phyloP scores from a whole-genome alignment of 2,888 invertebrate species.

The Masnerella sp. region DNA sequence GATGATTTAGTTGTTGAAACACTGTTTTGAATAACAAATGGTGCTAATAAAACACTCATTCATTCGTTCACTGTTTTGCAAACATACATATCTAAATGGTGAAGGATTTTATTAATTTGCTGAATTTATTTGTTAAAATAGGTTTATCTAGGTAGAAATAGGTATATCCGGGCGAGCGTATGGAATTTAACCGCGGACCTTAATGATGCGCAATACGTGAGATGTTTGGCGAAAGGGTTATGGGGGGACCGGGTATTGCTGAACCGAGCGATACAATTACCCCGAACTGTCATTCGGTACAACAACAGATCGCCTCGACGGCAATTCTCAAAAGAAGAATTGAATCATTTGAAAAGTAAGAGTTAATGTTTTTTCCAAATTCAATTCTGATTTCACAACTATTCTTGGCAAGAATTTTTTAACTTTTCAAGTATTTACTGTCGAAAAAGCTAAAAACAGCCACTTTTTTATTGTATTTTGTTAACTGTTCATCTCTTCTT shows the following conservation, averaged over 20 bases:
- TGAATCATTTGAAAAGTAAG: background rate
- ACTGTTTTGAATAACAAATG: too few species aligned
- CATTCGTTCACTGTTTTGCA: background rate
- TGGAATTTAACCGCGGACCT: constrained; percentile 12
- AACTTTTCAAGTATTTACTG: too few species aligned
- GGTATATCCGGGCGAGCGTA: background rate
- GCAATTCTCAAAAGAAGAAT: background rate
- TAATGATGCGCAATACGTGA: constrained; percentile 4
- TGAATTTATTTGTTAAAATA: background rate
- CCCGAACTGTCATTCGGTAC: background rate
- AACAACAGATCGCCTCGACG: constrained; percentile 2
- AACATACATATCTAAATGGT: background rate
- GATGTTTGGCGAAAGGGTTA: constrained; percentile 18
- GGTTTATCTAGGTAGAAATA: constrained; percentile 11
- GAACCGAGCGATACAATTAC: background rate
- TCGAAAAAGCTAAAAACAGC: too few species aligned
- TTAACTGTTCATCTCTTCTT: too few species aligned
- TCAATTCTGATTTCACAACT: too few species aligned
- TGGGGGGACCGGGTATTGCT: constrained; percentile 2
- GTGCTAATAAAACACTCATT: too few species aligned
- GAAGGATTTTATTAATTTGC: too few species aligned
- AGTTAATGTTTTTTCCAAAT: too few species aligned
- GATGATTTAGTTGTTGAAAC: too few species aligned
- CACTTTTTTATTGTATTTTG: too few species aligned
- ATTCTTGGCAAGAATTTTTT: too few species aligned